These are phyloP conservation scores for Acanthopagrus latus DNA, from an alignment of 2,797 vertebrate species.

Conservation along the genomic window DNA sequence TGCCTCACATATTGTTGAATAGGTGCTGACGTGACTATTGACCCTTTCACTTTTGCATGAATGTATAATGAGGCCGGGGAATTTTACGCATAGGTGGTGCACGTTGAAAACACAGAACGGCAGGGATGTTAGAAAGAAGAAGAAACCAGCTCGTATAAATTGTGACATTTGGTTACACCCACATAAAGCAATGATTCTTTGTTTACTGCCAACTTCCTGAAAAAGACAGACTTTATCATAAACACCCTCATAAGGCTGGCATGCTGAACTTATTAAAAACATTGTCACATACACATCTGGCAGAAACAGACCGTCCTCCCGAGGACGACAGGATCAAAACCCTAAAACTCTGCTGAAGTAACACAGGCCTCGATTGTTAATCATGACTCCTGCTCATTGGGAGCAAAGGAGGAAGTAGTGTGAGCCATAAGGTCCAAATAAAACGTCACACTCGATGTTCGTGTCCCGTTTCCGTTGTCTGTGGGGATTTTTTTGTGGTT, in stretches of 20 bases:
- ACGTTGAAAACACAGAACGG: background rate
- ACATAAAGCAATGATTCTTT: background rate
- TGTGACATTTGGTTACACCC: slow-evolving; percentile 1
- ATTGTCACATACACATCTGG: background rate
- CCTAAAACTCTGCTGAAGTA: too few species aligned
- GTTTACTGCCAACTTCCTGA: background rate
- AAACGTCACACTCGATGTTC: background rate
- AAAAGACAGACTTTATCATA: background rate
- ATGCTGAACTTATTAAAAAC: background rate
- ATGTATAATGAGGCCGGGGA: slow-evolving; percentile 6
- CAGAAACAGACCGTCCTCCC: background rate
- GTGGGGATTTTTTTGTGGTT: background rate
- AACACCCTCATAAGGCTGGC: background rate
- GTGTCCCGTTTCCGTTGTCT: background rate
- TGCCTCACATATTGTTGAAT: slow-evolving; percentile 46
- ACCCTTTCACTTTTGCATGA: slow-evolving; percentile 24
- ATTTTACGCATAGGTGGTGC: background rate
- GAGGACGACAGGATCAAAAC: background rate
- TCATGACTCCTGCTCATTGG: background rate
- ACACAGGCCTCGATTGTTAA: too few species aligned
- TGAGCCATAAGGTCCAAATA: background rate
- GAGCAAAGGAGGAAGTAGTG: background rate
- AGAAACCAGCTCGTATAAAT: background rate
- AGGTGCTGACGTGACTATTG: slow-evolving; percentile 22
- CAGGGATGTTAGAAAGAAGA: background rate